Percentiles rank a stretch among this genome's conserved stretches.
These are phyloP conservation scores for Enteromius trimaculatus DNA, from an alignment of 2,797 vertebrate species.

Conservation along the genomic window DNA sequence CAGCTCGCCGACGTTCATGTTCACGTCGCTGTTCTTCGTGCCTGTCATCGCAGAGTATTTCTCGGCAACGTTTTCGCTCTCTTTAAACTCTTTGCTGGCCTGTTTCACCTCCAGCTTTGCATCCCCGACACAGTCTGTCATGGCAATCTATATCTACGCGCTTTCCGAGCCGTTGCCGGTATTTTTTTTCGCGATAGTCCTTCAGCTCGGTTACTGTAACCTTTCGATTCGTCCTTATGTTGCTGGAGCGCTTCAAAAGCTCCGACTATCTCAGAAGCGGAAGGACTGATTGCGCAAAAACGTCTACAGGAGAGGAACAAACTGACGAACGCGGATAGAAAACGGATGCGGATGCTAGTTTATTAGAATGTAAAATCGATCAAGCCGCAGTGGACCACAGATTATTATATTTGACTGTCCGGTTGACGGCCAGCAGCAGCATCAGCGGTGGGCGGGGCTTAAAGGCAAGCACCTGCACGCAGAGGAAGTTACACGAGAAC, in stretches of 20 bases:
- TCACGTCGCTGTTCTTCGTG: constrained; percentile 82
- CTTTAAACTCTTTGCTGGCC: constrained; percentile 85
- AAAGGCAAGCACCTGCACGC: constrained; percentile 55
- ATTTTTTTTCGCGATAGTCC: constrained; percentile 39
- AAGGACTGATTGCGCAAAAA: constrained; percentile 22
- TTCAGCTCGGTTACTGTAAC: constrained; percentile 50
- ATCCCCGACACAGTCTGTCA: constrained; percentile 79
- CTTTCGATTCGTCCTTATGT: constrained; percentile 57
- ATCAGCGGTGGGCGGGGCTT: constrained; percentile 58
- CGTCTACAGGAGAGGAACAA: background rate
- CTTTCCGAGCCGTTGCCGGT: constrained; percentile 51
- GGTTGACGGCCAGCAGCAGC: constrained; percentile 47
- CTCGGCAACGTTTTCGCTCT: constrained; percentile 85
- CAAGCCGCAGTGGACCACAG: constrained; percentile 22
- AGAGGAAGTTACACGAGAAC: constrained; percentile 38
- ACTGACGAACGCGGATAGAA: background rate
- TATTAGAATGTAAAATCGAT: background rate
- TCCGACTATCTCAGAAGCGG: constrained; percentile 16
- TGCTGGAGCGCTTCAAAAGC: constrained; percentile 29
- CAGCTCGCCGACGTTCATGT: constrained; percentile 81
- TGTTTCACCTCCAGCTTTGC: constrained; percentile 81
- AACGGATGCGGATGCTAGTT: constrained; percentile 10
- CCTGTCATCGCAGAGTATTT: constrained; percentile 83
- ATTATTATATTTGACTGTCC: constrained; percentile 49
- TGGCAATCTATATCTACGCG: constrained; percentile 65